Evolutionary conservation across 1,140 invertebrate genomes (phyloP).

Genomic region (Drosophila melanica): DNA sequence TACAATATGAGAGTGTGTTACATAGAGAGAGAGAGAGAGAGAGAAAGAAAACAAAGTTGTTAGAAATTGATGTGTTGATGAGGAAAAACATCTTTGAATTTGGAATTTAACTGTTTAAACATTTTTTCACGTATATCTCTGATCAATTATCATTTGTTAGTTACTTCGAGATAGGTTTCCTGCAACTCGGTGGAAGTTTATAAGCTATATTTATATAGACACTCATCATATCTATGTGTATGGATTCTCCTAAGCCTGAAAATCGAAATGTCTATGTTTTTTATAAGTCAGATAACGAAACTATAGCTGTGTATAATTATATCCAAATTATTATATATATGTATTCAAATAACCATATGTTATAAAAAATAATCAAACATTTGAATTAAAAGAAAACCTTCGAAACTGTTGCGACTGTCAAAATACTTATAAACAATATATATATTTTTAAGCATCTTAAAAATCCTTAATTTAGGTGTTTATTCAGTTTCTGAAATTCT

Average conservation of each 20-base stretch:
- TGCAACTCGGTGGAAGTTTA: too few relatives aligned
- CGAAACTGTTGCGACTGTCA: background rate
- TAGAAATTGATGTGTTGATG: too few relatives aligned
- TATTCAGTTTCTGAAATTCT: too few relatives aligned
- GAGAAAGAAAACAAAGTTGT: background rate
- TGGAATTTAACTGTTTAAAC: too few relatives aligned
- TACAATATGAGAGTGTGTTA: background rate
- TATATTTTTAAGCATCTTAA: background rate
- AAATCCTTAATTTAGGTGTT: background rate
- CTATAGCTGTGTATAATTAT: background rate
- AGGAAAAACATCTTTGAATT: too few relatives aligned
- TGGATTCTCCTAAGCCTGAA: background rate
- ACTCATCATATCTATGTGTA: background rate
- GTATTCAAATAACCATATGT: background rate
- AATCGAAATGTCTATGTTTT: background rate
- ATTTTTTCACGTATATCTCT: too few relatives aligned
- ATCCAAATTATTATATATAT: background rate
- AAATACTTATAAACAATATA: background rate
- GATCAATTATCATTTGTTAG: background rate
- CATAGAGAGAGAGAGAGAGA: too few relatives aligned
- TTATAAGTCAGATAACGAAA: background rate
- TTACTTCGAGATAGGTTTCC: background rate
- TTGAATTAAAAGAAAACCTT: background rate
- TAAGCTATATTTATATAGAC: too few relatives aligned
- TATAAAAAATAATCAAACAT: background rate